Conservation (phyloP, 2,888 invertebrate species). For the Zygogramma bicolorata region DNA sequence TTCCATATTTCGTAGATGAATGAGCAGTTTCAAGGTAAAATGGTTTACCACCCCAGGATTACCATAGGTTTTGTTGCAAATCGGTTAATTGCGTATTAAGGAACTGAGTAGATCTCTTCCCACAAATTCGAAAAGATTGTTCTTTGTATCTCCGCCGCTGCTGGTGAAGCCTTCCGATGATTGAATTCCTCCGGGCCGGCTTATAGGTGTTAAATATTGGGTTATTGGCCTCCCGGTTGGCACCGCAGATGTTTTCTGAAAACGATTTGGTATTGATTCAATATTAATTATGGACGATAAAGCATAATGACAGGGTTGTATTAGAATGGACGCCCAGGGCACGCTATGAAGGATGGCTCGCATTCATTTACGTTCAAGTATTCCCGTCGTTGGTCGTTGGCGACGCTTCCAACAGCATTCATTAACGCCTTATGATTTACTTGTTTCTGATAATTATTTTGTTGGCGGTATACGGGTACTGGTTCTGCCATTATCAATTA, state of each 20-base stretch:
- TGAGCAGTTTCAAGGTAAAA: no score
- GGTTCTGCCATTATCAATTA: neutral
- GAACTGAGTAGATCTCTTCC: no score
- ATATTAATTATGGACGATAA: conserved; percentile 45
- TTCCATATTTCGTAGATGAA: no score
- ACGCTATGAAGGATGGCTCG: conserved; percentile 38
- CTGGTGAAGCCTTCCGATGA: neutral
- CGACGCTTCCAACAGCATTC: conserved; percentile 28
- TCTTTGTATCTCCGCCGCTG: neutral
- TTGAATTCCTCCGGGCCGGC: neutral
- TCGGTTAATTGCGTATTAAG: no score
- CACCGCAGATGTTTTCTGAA: conserved; percentile 42
- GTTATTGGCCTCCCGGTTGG: conserved; percentile 37
- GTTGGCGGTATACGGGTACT: neutral
- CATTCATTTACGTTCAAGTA: conserved; percentile 38
- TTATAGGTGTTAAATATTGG: conserved; percentile 38
- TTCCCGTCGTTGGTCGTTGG: conserved; percentile 26
- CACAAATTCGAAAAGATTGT: neutral
- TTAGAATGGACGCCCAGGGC: conserved; percentile 42
- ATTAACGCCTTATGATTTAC: conserved; percentile 38
- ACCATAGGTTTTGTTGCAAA: no score
- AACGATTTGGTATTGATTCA: conserved; percentile 43
- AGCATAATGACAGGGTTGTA: conserved; percentile 44
- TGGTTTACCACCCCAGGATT: no score
- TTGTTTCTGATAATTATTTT: conserved; percentile 19